Percentiles rank a stretch among this genome's conserved stretches.
Conservation (phyloP, 2,113 vertebrate species). For the Sitta europaea region DNA sequence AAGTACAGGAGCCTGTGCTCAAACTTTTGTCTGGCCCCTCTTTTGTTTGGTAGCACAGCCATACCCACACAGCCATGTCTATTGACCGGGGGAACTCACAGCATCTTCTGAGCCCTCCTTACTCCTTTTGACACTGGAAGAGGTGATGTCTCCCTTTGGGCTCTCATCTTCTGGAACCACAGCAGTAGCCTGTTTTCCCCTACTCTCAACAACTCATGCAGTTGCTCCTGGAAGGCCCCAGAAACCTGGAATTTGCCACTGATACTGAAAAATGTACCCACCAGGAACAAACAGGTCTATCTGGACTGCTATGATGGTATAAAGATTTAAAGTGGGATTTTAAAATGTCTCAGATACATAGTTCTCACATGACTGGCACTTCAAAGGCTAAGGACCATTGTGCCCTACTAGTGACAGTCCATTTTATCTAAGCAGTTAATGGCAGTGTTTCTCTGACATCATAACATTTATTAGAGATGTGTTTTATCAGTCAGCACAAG, state of each 20-base stretch:
- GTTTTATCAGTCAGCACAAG: not conserved
- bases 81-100: not conserved
- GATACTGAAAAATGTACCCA: not conserved
- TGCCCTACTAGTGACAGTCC: not conserved
- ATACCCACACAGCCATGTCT: accelerated
- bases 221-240: not conserved
- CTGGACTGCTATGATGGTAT: not conserved
- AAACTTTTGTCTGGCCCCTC: not conserved
- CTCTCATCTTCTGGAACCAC: not conserved
- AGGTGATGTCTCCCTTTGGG: not conserved
- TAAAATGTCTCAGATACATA: not conserved
- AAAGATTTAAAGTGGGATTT: not conserved
- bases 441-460: not conserved
- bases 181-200: not conserved
- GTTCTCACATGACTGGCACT: not conserved
- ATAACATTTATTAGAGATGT: not conserved
- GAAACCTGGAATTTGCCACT: not conserved
- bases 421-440: not conserved
- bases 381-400: not conserved
- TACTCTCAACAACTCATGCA: not conserved
- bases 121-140: not conserved
- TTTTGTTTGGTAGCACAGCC: not conserved
- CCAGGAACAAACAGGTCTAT: not conserved
- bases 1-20: not conserved
- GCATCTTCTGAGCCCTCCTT: not conserved